Evolutionary conservation across 1,140 invertebrate genomes (phyloP), one percentile per base, ranked within the genome.

Genomic region (Drosophila tropicalis): DNA sequence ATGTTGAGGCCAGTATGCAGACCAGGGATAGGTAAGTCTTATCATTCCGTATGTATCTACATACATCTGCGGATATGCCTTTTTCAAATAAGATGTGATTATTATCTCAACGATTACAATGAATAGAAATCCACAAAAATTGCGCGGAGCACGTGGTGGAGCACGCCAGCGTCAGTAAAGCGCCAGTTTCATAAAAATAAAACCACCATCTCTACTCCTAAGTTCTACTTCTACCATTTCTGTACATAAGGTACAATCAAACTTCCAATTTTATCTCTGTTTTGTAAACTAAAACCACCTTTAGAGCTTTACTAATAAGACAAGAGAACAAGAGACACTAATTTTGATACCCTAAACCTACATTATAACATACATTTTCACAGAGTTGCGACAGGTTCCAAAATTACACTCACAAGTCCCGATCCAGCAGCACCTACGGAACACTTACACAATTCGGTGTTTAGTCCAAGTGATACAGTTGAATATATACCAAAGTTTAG

Each of bases 1-100:
- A 92, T 34, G 93, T 94, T 22, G 92, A 92, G 62, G 93, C 94
- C 25, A 92, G 93, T 75, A 91, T 94, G 61, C 89, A 92, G 70
- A 82, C 91, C 66, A 87, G 76, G 40, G 91, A 92, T 61, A 93
- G 90, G 92, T 92, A 90, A 91, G 79, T 62, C 58, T 60, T 22
- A 17, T 2, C 9, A 19, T 22, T 10, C 44, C 55, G 55, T 13
- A 13, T 39, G 12, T 13, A 39, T 5, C 57, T 60, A 61, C 56
- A 56, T 58, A 57, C 19, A 32, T 25, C 5, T 34, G n/a, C n/a
- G n/a, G n/a, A n/a, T n/a, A n/a, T n/a, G n/a, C n/a, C n/a, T n/a
- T 0, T n/a, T 17, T 29, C 13, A 36, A 10, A 47, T 19, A 36
- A 62, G 29, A 70, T 63, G 51, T 79, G 57, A 76, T 76, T 70